Evolutionary conservation across 1,140 invertebrate species (phyloP), one percentile per base, ranked within the genome.

Genomic region (Brachionus calyciflorus): DNA sequence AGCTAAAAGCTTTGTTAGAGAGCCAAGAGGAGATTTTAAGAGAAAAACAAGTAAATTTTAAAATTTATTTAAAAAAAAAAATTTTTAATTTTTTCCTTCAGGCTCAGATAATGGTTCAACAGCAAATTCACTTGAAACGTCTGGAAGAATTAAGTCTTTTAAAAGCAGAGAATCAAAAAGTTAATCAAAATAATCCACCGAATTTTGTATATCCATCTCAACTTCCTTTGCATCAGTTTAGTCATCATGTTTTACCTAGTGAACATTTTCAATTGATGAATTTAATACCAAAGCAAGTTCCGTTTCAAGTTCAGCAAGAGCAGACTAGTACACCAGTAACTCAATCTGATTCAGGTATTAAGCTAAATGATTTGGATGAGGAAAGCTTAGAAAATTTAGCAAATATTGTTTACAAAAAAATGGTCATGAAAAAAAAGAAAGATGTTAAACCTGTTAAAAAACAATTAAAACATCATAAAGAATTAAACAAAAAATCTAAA

Each of bases 361-460:
- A 65, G 44, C 10, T 65, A 24, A 65, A 65, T 14, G 60, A 65
- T 65, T n/a, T 65, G 3, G 40, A 65, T 44, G 60, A 65, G 19
- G 60, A 65, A 14, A 65, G 60, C 9, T 65, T 65, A n/a, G 60
- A 65, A 26, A 65, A 65, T 44, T 65, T 65, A 24, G 60, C 60
- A 19, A 65, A 65, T 65, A 65, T 65, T 65, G 60, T 65, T 41
- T 65, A 65, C 37, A 65, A 65, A 65, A 65, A 65, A 24, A 65
- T 65, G 60, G 24, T 65, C 6, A 24, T 44, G 17, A 65, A 65
- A 14, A 65, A 65, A 65, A 65, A 65, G 21, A 7, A 7, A 7
- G 6, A 41, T 3, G 44, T 44, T 44, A 65, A 41, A 10, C 5
- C 21, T 2, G 6, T 37, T n/a, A 73, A 73, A 49, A 21, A n/a